phyloP scores from a whole-genome alignment of 2,113 vertebrate genomes.

The Eonycteris spelaea region DNA sequence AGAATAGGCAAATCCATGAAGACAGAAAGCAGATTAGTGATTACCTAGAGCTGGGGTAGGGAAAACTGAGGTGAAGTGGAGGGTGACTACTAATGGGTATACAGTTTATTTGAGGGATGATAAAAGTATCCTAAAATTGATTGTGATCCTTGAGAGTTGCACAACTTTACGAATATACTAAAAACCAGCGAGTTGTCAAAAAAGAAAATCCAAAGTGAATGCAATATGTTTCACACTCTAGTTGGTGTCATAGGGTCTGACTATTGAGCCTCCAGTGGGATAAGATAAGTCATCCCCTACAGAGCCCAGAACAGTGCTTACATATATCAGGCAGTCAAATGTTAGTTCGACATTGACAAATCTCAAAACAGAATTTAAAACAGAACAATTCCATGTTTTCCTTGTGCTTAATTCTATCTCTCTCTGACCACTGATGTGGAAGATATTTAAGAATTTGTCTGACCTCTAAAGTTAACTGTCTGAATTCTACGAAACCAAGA shows the following conservation, averaged over 20 bases:
- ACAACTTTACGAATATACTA: neutral
- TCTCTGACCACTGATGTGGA: neutral
- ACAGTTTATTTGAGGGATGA: neutral
- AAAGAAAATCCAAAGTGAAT: neutral
- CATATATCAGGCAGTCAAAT: neutral
- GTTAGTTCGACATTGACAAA: neutral
- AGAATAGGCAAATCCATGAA: neutral
- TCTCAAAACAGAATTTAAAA: neutral
- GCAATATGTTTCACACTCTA: neutral
- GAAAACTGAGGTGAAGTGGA: neutral
- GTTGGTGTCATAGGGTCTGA: neutral
- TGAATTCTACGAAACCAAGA: neutral
- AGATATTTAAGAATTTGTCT: neutral
- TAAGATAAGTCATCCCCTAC: neutral
- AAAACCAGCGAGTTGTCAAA: neutral
- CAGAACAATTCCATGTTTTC: neutral
- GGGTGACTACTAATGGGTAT: neutral
- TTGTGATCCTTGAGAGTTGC: neutral
- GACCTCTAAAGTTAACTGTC: neutral
- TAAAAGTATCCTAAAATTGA: neutral
- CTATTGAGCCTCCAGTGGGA: neutral
- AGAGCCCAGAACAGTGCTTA: neutral
- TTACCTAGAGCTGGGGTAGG: neutral
- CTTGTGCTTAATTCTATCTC: neutral
- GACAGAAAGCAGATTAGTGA: neutral